phyloP scores from a whole-genome alignment of 2,888 invertebrate species.

The Chrysolina oricalcia region DNA sequence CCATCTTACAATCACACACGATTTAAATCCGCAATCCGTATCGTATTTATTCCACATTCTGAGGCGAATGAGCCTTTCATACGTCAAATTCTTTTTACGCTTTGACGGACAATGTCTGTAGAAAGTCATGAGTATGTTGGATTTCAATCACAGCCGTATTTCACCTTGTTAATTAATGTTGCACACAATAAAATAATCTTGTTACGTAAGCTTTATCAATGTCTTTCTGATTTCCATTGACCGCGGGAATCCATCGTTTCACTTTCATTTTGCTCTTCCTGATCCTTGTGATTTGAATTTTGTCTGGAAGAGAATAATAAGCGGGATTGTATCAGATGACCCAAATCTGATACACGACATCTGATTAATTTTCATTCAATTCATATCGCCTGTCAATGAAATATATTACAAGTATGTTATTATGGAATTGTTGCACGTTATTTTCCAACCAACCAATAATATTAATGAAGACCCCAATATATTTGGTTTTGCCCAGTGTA shows the following conservation, averaged over 20 bases:
- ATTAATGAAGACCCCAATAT: too few species aligned
- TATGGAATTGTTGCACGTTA: too few species aligned
- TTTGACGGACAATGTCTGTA: constrained; percentile 41
- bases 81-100: constrained; percentile 42
- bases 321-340: background rate
- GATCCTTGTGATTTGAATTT: background rate
- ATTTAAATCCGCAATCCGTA: constrained; percentile 54
- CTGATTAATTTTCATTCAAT: too few species aligned
- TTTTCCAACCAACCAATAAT: too few species aligned
- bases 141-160: constrained; percentile 40
- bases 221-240: constrained; percentile 32
- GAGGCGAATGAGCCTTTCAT: constrained; percentile 34
- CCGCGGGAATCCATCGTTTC: constrained; percentile 28
- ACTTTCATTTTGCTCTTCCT: background rate
- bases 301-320: background rate
- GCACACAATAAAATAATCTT: constrained; percentile 43
- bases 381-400: too few species aligned
- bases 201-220: constrained; percentile 39
- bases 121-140: constrained; percentile 39
- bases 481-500: too few species aligned
- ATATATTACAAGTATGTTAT: too few species aligned
- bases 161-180: constrained; percentile 43
- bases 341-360: too few species aligned
- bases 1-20: constrained; percentile 56
- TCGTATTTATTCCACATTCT: constrained; percentile 52